Base-by-base conservation (phyloP, 2,888 invertebrate species). In the Lasius platythorax region DNA sequence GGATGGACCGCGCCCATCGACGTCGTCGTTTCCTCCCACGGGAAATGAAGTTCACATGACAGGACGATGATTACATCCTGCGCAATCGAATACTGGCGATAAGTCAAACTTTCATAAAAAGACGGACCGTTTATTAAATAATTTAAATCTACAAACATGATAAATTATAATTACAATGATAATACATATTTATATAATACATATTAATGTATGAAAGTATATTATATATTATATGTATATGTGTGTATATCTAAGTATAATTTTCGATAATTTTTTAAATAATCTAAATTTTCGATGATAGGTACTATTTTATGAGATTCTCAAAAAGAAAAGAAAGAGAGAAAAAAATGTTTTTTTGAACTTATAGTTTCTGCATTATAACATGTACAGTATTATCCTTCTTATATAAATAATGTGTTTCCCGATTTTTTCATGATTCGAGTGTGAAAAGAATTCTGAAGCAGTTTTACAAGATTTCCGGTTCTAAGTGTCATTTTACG, bases 21-120 rank as follows among this genome's bases (percentile, higher is more conserved):
- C 15, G 67, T 56, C n/a, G 43, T 11, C 28, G 43, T 79, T 79
- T 79, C 78, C 70, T 79, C 43, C 33, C 43, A 68, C 72, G 43
- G 78, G 78, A 79, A 79, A 79, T 79, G 78, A 79, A 79, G 67
- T 67, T 76, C n/a, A 40, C 37, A 28, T 58, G 78, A 70, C 72
- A 79, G 68, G 58, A 79, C 3, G 70, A 70, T 23, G 78, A 70
- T 79, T 79, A 79, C 58, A 58, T 79, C 78, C 70, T 68, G 78
- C 40, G 70, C 58, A 23, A 58, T 70, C 56, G 58, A 70, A 23
- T 68, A 68, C 6, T 70, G 43, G 58, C 9, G 58, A 33, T 43
- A 23, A 1, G 43, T 56, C 30, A 11, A 70, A 70, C n/a, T 70
- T 33, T 53, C 11, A 12, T 30, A 2, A 43, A 2, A 43, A 30